Conservation (phyloP, 2,113 vertebrate genomes). For the Rhinogobius similis region DNA sequence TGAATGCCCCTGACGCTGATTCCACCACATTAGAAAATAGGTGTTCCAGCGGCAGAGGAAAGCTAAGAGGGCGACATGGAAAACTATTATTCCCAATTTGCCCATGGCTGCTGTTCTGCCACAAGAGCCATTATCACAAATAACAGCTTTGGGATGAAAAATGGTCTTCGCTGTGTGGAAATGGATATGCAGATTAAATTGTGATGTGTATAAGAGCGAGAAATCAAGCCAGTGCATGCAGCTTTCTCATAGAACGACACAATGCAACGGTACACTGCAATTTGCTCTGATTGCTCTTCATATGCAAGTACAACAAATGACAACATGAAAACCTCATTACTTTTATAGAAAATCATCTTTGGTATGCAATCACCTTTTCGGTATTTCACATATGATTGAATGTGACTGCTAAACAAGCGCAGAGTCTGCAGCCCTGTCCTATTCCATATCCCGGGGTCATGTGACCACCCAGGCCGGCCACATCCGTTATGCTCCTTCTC, state of each 20-base stretch:
- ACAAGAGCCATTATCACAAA: slow-evolving; percentile 22
- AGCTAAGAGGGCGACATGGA: background rate
- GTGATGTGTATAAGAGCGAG: background rate
- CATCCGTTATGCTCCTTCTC: slow-evolving; percentile 4
- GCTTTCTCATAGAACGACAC: slow-evolving; percentile 22
- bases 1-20: background rate
- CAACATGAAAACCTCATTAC: background rate
- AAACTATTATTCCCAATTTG: slow-evolving; percentile 13
- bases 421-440: background rate
- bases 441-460: slow-evolving; percentile 1
- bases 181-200: slow-evolving; percentile 32
- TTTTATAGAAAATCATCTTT: background rate
- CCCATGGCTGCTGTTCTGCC: slow-evolving; percentile 22
- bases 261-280: slow-evolving; percentile 19
- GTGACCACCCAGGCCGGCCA: slow-evolving; percentile 8
- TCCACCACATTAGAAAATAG: slow-evolving; percentile 7
- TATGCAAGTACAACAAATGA: background rate
- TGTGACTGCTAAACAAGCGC: background rate
- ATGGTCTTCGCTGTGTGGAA: slow-evolving; percentile 3
- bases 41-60: background rate
- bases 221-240: slow-evolving; percentile 13
- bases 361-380: background rate
- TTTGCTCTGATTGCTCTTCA: background rate
- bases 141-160: slow-evolving; percentile 17
- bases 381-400: background rate